Evolutionary conservation across 2,797 vertebrate genomes (phyloP), one percentile per base, ranked within the genome.

Genomic region (Hoplostethus atlanticus): DNA sequence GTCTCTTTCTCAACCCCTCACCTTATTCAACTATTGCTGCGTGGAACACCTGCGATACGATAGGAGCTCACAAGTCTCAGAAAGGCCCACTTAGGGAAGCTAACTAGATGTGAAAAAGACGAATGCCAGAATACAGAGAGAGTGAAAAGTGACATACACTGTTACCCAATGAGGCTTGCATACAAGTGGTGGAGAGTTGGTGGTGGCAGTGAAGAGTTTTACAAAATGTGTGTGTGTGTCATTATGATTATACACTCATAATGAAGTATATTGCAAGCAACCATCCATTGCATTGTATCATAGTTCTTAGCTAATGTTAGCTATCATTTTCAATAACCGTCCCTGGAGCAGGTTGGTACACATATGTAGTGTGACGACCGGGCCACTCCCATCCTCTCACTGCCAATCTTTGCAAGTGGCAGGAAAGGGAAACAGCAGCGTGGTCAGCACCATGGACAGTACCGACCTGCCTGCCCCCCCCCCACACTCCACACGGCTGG

Each of bases 401-500:
- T 3, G 31, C 31, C 6, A 6, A 34, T 34, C 31, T 6, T 6
- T 6, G 6, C 31, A 34, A 34, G 31, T 34, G 31, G 31, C 34
- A 6, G 34, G 34, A 4, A 4, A 3, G 3, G 34, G 34, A 6
- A 5, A 34, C 34, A 34, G 4, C 34, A 21, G 21, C 28, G 21
- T 28, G 3, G 25, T 8, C 51, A 11, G 6, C 51, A 12, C 51
- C 25, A 28, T 25, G 51, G 9, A 53, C 17, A 25, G 25, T 10
- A 25, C 8, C 25, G 28, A 53, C 51, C 47, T 48, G 56, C 16
- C 5, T 1, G n/a, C 56, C 30, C 25, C 34, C 40, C 34, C 21
- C 21, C 21, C 21, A 9, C 54, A 60, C 21, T 68, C 28, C 60
- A 54, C 61, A 64, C 60, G 21, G 21, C 21, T 21, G 64, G 53